Percentiles rank a stretch among this genome's conserved stretches.
Evolutionary conservation across 2,113 vertebrate genomes (phyloP).

Genomic region (Mesembrinibis cayennensis): DNA sequence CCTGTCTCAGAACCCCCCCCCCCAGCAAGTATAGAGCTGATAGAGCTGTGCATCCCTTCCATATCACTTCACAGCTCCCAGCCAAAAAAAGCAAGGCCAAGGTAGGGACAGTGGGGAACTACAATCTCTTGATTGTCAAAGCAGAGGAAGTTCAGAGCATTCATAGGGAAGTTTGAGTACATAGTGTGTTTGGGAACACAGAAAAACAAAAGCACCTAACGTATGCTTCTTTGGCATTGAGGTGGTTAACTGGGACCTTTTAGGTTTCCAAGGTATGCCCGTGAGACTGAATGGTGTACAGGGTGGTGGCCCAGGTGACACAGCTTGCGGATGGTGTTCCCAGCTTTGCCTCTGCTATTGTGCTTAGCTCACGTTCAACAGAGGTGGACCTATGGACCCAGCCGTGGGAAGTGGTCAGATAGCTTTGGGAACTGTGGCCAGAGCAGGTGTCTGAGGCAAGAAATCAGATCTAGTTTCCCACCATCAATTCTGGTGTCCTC

Average conservation of each 20-base stretch:
- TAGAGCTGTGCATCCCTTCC: not conserved
- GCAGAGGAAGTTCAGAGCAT: not conserved
- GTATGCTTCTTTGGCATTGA: not conserved
- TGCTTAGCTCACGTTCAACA: not conserved
- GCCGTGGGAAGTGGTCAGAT: not conserved
- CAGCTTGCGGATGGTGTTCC: not conserved
- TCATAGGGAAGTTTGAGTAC: not conserved
- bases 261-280: not conserved
- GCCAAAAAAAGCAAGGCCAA: not conserved
- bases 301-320: not conserved
- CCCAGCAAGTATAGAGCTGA: not conserved
- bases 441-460: not conserved
- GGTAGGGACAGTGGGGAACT: not conserved
- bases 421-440: not conserved
- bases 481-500: not conserved
- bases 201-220: not conserved
- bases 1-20: rapidly evolving
- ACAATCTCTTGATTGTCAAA: not conserved
- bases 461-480: not conserved
- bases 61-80: not conserved
- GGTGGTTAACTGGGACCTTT: not conserved
- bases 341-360: not conserved
- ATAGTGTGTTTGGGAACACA: not conserved
- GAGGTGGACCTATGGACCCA: not conserved
- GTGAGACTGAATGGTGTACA: not conserved